Percentiles rank a stretch among this genome's conserved stretches.
Conservation (phyloP, 2,888 invertebrate species). For the Cordilura impudica region DNA sequence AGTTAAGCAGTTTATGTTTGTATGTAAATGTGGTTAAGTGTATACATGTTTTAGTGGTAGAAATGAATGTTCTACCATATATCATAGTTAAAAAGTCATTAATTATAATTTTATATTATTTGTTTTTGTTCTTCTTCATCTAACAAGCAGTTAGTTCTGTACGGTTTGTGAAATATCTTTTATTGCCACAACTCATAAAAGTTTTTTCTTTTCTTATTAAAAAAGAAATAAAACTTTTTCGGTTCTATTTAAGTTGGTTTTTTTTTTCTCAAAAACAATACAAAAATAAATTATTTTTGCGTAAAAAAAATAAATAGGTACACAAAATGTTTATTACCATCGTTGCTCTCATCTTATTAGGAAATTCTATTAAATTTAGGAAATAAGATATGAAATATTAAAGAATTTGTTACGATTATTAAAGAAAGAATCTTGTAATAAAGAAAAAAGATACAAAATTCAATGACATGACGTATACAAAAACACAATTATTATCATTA, state of each 20-base stretch:
- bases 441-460: too few relatives aligned
- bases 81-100: constrained; percentile 58
- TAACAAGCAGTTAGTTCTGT: background rate
- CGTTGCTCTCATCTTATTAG: background rate
- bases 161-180: background rate
- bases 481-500: too few relatives aligned
- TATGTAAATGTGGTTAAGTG: background rate
- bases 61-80: constrained; percentile 19
- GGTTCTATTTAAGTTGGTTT: background rate
- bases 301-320: background rate
- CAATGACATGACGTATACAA: too few relatives aligned
- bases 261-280: background rate
- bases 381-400: background rate
- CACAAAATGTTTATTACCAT: background rate
- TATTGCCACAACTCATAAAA: constrained; percentile 26
- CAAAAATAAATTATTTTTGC: constrained; percentile 16
- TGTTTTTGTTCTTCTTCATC: constrained; percentile 15
- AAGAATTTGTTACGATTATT: background rate
- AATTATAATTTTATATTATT: constrained; percentile 33
- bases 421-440: too few relatives aligned
- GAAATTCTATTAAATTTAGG: background rate
- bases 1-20: background rate
- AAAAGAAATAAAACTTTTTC: background rate
- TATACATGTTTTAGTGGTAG: background rate
- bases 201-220: constrained; percentile 12